phyloP scores from a whole-genome alignment of 2,888 invertebrate genomes.

The Marasmarcha lunaedactyla region DNA sequence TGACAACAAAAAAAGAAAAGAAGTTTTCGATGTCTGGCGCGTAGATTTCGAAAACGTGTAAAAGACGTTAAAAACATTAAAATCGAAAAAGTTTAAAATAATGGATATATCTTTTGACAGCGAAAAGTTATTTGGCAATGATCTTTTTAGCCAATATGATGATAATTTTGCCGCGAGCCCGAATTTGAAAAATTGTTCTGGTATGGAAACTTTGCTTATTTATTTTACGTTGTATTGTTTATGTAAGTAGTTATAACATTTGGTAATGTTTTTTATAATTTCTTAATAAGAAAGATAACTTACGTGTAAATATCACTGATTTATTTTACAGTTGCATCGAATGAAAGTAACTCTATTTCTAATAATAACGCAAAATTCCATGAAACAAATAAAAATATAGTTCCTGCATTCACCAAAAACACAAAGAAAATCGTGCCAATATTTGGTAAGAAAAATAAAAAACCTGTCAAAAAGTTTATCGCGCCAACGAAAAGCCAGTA shows the following conservation, averaged over 20 bases:
- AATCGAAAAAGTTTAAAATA: too few species aligned
- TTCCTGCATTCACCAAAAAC: neutral
- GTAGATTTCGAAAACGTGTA: too few species aligned
- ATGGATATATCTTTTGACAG: neutral
- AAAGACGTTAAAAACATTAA: too few species aligned
- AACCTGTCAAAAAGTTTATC: slow-evolving; percentile 28
- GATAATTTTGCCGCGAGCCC: slow-evolving; percentile 27
- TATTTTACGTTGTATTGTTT: too few species aligned
- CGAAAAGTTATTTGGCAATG: slow-evolving; percentile 19
- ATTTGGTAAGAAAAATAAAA: slow-evolving; percentile 25
- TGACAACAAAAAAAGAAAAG: too few species aligned
- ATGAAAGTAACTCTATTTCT: neutral
- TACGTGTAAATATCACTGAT: too few species aligned
- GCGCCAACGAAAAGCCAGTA: slow-evolving; percentile 31
- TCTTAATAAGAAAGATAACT: too few species aligned
- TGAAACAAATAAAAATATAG: slow-evolving; percentile 9
- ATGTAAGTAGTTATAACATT: too few species aligned
- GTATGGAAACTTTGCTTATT: too few species aligned
- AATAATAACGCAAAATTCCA: slow-evolving; percentile 4
- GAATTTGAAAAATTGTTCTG: slow-evolving; percentile 12
- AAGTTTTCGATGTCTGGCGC: too few species aligned
- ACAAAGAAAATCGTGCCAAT: slow-evolving; percentile 23
- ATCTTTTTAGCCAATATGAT: slow-evolving; percentile 32
- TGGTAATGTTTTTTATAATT: too few species aligned
- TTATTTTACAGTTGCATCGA: too few species aligned